A percentile compares a stretch with the other conserved stretches of the same genome.
Conservation (phyloP, 23 tunicate genomes). For the Corella eumyota region DNA sequence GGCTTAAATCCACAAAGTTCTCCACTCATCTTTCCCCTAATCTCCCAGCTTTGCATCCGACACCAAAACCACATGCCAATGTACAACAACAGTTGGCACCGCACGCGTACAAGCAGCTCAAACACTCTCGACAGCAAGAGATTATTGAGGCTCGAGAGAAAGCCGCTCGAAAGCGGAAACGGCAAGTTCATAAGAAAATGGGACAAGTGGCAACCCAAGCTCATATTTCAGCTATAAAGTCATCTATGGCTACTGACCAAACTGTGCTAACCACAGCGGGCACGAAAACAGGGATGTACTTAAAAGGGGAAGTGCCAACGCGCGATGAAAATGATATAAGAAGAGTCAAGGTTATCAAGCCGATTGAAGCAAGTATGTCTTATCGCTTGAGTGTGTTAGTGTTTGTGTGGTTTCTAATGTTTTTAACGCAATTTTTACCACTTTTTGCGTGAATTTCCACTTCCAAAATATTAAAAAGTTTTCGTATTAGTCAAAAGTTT, state of each 20-base stretch:
- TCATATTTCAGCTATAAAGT: neutral
- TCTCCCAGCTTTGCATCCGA: neutral
- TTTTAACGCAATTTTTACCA: no score
- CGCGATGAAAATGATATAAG: no score
- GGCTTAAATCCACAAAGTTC: neutral
- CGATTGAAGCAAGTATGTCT: no score
- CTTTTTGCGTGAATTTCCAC: no score
- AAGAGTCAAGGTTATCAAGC: no score
- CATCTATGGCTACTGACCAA: neutral
- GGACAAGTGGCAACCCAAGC: conserved; percentile 17
- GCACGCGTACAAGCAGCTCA: neutral
- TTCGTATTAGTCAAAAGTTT: no score
- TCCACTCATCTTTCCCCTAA: neutral
- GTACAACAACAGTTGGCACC: neutral
- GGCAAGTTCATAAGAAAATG: conserved; percentile 29
- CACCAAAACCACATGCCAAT: neutral
- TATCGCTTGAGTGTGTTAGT: neutral
- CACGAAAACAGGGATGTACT: neutral
- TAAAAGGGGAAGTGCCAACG: neutral
- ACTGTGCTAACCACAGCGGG: neutral
- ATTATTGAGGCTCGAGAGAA: conserved; percentile 8
- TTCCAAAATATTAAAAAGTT: no score
- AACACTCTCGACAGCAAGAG: conserved; percentile 4
- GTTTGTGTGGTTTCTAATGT: neutral
- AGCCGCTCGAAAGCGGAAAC: conserved; percentile 26